phyloP scores from a whole-genome alignment of 2,113 vertebrate genomes.

The Solea solea region DNA sequence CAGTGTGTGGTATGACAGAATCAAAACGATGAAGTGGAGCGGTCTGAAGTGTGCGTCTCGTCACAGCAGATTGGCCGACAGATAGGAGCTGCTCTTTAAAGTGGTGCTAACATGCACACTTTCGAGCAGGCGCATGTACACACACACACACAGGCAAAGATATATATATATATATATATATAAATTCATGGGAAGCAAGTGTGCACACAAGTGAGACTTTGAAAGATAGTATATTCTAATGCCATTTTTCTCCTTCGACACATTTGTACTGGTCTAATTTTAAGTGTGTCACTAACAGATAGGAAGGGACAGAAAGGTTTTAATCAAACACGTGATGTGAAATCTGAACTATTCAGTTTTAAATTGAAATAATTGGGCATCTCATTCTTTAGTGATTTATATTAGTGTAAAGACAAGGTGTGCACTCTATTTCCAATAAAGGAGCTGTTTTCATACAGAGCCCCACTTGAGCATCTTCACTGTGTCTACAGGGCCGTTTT shows the following conservation, averaged over 20 bases:
- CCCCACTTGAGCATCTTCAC: slow-evolving; percentile 27
- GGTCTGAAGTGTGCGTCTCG: slow-evolving; percentile 76
- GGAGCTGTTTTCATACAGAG: slow-evolving; percentile 28
- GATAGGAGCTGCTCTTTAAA: slow-evolving; percentile 80
- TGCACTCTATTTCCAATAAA: slow-evolving; percentile 32
- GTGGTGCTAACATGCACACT: slow-evolving; percentile 53
- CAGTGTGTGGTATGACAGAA: slow-evolving; percentile 84
- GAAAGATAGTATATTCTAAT: slow-evolving; percentile 72
- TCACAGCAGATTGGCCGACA: slow-evolving; percentile 76
- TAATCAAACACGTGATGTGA: slow-evolving; percentile 56
- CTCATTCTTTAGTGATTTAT: slow-evolving; percentile 35
- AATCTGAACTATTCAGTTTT: slow-evolving; percentile 60
- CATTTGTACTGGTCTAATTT: slow-evolving; percentile 67
- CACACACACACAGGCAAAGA: slow-evolving; percentile 14
- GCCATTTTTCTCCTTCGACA: slow-evolving; percentile 67
- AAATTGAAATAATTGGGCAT: slow-evolving; percentile 47
- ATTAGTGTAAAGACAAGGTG: neutral
- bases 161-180: slow-evolving; percentile 23
- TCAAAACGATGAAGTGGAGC: slow-evolving; percentile 80
- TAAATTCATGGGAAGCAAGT: slow-evolving; percentile 14
- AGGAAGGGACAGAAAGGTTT: slow-evolving; percentile 51
- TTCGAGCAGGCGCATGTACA: slow-evolving; percentile 21
- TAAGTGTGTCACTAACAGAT: slow-evolving; percentile 44
- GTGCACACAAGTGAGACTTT: slow-evolving; percentile 59
- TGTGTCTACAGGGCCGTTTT: slow-evolving; percentile 31